Evolutionary conservation across 2,888 invertebrate species (phyloP).

Genomic region (Trypoxylon attenuatum): DNA sequence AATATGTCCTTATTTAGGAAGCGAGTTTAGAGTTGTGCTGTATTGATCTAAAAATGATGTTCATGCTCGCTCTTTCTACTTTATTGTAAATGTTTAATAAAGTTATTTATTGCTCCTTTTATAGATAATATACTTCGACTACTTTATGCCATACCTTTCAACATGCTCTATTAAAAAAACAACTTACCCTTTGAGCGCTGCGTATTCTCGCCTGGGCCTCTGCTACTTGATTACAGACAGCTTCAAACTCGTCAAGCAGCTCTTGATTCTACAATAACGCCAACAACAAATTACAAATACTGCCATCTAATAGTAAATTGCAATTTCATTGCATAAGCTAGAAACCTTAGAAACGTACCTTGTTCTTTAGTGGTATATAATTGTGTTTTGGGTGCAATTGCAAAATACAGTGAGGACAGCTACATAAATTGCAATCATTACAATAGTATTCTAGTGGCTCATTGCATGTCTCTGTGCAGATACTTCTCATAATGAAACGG

Average conservation of each 20-base stretch:
- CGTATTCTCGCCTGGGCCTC: constrained; percentile 62
- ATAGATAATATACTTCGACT: constrained; percentile 1
- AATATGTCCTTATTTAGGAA: too few relatives aligned
- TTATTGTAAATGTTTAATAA: constrained; percentile 57
- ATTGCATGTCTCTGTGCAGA: constrained; percentile 54
- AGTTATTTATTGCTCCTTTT: constrained; percentile 59
- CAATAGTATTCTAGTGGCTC: constrained; percentile 72
- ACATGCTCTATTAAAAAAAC: neutral
- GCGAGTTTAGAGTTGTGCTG: too few relatives aligned
- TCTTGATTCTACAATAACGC: constrained; percentile 63
- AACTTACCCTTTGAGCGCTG: constrained; percentile 71
- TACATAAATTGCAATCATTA: constrained; percentile 66
- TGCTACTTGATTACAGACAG: constrained; percentile 50
- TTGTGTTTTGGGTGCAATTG: constrained; percentile 70
- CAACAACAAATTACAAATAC: constrained; percentile 35
- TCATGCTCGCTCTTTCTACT: constrained; percentile 41
- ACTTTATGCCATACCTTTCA: constrained; percentile 8
- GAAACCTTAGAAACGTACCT: constrained; percentile 64
- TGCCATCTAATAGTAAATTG: neutral
- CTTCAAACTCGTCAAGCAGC: constrained; percentile 55
- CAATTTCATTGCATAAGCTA: constrained; percentile 1
- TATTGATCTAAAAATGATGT: too few relatives aligned
- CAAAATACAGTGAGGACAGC: constrained; percentile 74
- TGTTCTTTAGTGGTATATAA: constrained; percentile 54
- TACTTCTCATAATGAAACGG: constrained; percentile 27